Conservation (phyloP, 2,797 vertebrate species). For the Melanotaenia nigrans region DNA sequence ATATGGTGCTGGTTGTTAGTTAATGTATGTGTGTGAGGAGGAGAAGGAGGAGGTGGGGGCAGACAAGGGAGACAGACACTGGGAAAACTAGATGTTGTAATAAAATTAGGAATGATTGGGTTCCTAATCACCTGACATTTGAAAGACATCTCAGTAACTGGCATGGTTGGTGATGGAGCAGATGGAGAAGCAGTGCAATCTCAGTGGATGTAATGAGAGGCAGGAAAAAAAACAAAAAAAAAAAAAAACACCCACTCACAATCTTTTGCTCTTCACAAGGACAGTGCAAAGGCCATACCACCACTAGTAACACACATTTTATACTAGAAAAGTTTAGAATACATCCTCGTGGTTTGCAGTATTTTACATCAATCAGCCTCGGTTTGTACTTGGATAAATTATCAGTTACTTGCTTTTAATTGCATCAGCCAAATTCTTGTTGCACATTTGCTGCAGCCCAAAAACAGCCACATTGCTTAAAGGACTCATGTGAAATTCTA, state of each 20-base stretch:
- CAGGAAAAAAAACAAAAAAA: conserved; percentile 12
- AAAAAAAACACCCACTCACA: conserved; percentile 28
- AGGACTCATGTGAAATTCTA: conserved; percentile 19
- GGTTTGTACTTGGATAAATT: conserved; percentile 1
- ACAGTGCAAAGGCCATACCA: conserved; percentile 46
- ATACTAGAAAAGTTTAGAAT: background rate
- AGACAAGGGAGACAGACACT: conserved; percentile 9
- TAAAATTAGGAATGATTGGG: conserved; percentile 66
- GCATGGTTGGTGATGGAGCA: conserved; percentile 46
- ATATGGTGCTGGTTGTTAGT: conserved; percentile 50
- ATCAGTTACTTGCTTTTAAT: conserved; percentile 27
- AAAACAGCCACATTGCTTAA: conserved; percentile 30
- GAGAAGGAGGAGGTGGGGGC: background rate
- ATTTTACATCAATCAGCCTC: background rate
- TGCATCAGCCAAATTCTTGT: conserved; percentile 23
- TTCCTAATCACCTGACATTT: conserved; percentile 66
- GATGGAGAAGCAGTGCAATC: conserved; percentile 55
- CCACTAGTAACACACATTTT: background rate
- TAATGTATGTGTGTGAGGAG: conserved; percentile 17
- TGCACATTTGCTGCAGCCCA: background rate
- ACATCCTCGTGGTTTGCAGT: background rate
- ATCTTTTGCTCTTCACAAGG: conserved; percentile 20
- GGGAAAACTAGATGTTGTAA: conserved; percentile 34
- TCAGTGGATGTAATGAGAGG: conserved; percentile 64
- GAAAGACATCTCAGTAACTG: conserved; percentile 59